A percentile compares a stretch with the other conserved stretches of the same genome.
These are phyloP conservation scores for Leptopilina clavipes DNA, from an alignment of 1,140 invertebrate species.

Conservation along the genomic window DNA sequence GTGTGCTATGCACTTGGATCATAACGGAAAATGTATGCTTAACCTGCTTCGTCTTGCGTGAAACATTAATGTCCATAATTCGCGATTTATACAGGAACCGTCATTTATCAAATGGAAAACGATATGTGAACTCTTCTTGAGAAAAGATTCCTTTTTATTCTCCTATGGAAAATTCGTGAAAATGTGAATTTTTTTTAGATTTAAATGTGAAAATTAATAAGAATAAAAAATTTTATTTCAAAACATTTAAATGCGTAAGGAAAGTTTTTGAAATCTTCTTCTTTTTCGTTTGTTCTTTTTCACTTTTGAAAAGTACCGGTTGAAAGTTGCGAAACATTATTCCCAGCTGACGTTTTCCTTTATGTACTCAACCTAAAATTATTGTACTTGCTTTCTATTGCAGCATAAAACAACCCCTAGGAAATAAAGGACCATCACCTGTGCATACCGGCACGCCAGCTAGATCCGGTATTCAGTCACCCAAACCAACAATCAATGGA, in stretches of 20 bases:
- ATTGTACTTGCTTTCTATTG: slow-evolving; percentile 53
- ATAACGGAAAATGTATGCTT: slow-evolving; percentile 47
- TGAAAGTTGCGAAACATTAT: slow-evolving; percentile 1
- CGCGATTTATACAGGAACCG: slow-evolving; percentile 43
- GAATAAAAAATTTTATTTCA: too few species aligned
- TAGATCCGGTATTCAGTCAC: slow-evolving; percentile 70
- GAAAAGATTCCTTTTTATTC: not conserved
- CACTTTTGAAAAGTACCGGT: slow-evolving; percentile 1
- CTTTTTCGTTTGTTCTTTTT: not conserved
- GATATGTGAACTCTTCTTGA: slow-evolving; percentile 10
- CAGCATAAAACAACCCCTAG: slow-evolving; percentile 69
- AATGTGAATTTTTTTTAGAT: too few species aligned
- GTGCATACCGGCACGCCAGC: slow-evolving; percentile 66
- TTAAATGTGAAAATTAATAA: too few species aligned
- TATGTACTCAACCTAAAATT: slow-evolving; percentile 35
- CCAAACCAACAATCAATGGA: slow-evolving; percentile 70
- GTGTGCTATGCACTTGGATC: slow-evolving; percentile 12
- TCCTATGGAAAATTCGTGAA: too few species aligned
- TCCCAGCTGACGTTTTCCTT: slow-evolving; percentile 20
- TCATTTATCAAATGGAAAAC: slow-evolving; percentile 43
- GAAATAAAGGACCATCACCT: slow-evolving; percentile 70
- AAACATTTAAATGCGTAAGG: not conserved
- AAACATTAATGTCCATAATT: slow-evolving; percentile 44
- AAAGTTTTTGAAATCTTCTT: not conserved
- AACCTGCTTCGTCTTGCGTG: slow-evolving; percentile 57